Base-by-base conservation (phyloP, 2,888 invertebrate species). In the Carcina quercana region DNA sequence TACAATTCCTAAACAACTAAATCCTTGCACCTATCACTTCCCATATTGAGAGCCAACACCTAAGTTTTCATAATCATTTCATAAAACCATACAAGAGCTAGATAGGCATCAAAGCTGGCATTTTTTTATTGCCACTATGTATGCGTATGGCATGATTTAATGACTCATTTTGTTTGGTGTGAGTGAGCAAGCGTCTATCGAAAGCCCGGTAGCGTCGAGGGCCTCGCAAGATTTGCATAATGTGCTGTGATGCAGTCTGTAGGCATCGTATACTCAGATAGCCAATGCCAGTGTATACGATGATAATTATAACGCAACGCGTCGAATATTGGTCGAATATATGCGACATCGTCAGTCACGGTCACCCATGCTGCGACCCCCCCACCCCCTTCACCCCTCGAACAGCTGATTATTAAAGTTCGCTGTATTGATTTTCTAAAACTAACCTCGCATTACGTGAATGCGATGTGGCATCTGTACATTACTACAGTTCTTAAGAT, bases 331-430 rank as follows among this genome's bases (percentile, higher is more conserved):
- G 53, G n/a, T n/a, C 20, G 24, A 24, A 24, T n/a, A n/a, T n/a
- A n/a, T n/a, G n/a, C 47, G 47, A 59, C 64, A 47, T 50, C 53
- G 10, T 10, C 48, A 71, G 59, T 74, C 78, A 79, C 70, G 79
- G 75, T 74, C 79, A 78, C 58, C 59, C 63, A 67, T 60, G 60
- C 68, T 63, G 61, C 73, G 43, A 43, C 53, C 56, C 57, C 52
- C 62, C 59, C 62, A 57, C 68, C 62, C 50, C 59, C 68, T 69
- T 54, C 65, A 36, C 60, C 63, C 63, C 60, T 45, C 55, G 62
- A 83, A 85, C 84, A 85, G 85, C 84, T 85, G 84, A 85, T 83
- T 80, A 80, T 60, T 66, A 71, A 45, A 58, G 68, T 70, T 74
- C 62, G 62, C 63, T 72, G 76, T 83, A 85, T 84, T 79, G 84